A percentile compares a stretch with the other conserved stretches of the same genome.
Conservation (phyloP, 1,140 invertebrate genomes). For the Holcopasites calliopsidis region DNA sequence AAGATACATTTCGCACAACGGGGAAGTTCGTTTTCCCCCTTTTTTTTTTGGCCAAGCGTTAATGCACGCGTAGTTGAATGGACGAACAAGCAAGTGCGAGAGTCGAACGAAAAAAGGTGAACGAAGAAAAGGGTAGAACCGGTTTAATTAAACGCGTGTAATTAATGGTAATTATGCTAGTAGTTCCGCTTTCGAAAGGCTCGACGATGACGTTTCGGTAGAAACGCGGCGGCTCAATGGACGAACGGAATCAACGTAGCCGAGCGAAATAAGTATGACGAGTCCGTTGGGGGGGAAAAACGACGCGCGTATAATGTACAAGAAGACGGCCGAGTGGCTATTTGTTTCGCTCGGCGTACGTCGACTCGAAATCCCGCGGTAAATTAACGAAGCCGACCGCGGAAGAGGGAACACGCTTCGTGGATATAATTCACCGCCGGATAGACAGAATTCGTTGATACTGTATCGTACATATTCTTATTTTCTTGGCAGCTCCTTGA, state of each 20-base stretch:
- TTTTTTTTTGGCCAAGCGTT: neutral
- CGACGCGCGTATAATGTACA: too few species aligned
- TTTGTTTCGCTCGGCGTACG: neutral
- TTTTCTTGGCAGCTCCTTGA: neutral
- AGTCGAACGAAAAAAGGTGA: neutral
- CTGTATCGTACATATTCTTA: too few species aligned
- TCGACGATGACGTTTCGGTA: slow-evolving; percentile 3
- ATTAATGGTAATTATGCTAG: slow-evolving; percentile 37
- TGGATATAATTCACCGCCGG: slow-evolving; percentile 1
- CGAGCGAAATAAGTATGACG: neutral
- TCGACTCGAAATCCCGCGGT: slow-evolving; percentile 1
- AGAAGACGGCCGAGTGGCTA: neutral
- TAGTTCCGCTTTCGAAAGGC: slow-evolving; percentile 16
- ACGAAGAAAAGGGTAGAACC: slow-evolving; percentile 16
- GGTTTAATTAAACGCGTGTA: slow-evolving; percentile 44
- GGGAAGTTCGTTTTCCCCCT: neutral
- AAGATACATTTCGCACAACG: neutral
- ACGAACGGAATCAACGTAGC: neutral
- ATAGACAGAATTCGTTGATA: neutral
- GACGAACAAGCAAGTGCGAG: neutral
- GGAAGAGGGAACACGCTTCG: slow-evolving; percentile 35
- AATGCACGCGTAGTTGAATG: slow-evolving; percentile 25
- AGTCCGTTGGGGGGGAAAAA: neutral
- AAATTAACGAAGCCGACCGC: slow-evolving; percentile 11
- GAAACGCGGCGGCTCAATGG: neutral